Evolutionary conservation across 2,888 invertebrate species (phyloP), one percentile per base, ranked within the genome.

Genomic region (Dasysyrphus tricinctus): DNA sequence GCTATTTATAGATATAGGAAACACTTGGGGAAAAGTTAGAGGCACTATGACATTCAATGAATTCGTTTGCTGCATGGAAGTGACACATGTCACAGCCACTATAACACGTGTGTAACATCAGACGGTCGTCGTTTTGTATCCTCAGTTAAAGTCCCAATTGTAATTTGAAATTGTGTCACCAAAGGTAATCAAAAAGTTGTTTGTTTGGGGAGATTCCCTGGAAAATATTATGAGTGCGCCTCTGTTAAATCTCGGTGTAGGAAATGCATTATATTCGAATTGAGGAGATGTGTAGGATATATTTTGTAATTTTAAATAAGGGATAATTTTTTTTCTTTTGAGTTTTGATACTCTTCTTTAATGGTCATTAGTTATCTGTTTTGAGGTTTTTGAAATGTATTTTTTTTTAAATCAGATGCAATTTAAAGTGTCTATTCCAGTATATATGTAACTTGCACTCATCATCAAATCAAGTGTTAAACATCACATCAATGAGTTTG

Each of bases 101-200:
- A 51, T 29, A 54, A 34, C 54, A 54, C 54, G 34, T 39, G 59
- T 49, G 49, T 56, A 29, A 8, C 2, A 61, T n/a, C 14, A 19
- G 42, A 61, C 14, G 12, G 14, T 24, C 11, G 14, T 24, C 11
- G 44, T 57, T 47, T 24, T 49, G 39, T 69, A 57, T 47, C 34
- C 49, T 39, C 19, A 54, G 24, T 69, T n/a, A 34, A 39, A 37
- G 39, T 69, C 6, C 9, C n/a, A 39, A 24, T 37, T 73, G 42
- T 65, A 49, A 37, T 67, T 65, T 72, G 34, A 42, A 44, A 72
- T n/a, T 61, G 29, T 65, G 47, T 16, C 63, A 63, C 32, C 24
- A 47, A 59, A 75, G 61, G 61, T 75, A 69, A 75, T 80, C 80
- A 63, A 75, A 69, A 59, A 56, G 24, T 75, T 69, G n/a, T 49